Evolutionary conservation across 2,888 invertebrate genomes (phyloP).

Genomic region (Lithodes maja): DNA sequence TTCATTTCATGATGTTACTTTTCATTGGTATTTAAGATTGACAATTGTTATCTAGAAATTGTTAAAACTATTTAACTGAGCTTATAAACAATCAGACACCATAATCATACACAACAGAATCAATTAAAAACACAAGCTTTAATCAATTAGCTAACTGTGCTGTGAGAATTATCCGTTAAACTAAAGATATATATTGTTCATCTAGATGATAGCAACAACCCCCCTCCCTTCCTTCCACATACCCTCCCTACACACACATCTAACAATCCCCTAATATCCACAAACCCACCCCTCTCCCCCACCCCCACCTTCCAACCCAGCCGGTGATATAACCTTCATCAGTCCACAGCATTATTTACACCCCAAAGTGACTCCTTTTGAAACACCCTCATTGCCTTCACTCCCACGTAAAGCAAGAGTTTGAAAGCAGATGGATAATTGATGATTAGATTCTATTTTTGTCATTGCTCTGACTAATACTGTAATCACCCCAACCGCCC

Average conservation of each 20-base stretch:
- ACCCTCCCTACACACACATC: no score
- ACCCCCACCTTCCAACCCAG: neutral
- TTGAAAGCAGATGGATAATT: conserved; percentile 1
- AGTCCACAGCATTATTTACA: conserved; percentile 8
- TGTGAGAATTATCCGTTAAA: conserved; percentile 2
- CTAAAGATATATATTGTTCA: neutral
- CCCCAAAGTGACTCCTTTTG: conserved; percentile 26
- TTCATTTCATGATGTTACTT: neutral
- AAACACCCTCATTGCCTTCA: conserved; percentile 55
- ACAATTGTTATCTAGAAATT: neutral
- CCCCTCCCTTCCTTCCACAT: neutral
- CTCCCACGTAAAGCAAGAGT: conserved; percentile 4
- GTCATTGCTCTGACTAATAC: neutral
- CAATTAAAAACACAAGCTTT: conserved; percentile 15
- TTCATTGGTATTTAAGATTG: neutral
- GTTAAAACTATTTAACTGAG: neutral
- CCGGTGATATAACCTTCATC: neutral
- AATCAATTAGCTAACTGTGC: conserved; percentile 30
- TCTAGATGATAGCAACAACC: neutral
- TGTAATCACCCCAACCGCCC: conserved; percentile 23
- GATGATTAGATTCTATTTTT: conserved; percentile 13
- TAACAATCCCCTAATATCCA: neutral
- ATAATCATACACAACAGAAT: neutral
- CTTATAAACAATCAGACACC: conserved; percentile 3
- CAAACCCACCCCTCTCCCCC: neutral